These are phyloP conservation scores for Pipistrellus nathusii DNA, from an alignment of 2,797 vertebrate genomes.

Conservation along the genomic window DNA sequence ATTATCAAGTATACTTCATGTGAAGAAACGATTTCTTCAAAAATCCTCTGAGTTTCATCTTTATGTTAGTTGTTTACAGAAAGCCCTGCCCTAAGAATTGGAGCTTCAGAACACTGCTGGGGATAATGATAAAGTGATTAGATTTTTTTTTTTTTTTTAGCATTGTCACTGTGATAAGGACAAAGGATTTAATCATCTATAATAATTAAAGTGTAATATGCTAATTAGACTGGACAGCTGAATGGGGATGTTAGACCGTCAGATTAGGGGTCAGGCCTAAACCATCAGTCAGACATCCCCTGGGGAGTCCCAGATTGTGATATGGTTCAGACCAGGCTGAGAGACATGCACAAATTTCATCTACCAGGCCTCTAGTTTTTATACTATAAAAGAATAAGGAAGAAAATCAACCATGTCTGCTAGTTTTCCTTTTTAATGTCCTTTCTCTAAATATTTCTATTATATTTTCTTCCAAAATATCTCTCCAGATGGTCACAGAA, in stretches of 20 bases:
- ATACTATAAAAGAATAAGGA: conserved; percentile 43
- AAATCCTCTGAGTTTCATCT: conserved; percentile 61
- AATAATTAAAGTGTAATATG: too few species aligned
- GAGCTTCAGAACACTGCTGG: conserved; percentile 10
- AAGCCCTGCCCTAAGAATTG: conserved; percentile 50
- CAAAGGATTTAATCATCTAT: conserved; percentile 18
- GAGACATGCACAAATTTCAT: too few species aligned
- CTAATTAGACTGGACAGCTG: too few species aligned
- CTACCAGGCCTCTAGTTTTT: neutral
- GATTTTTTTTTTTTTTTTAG: conserved; percentile 15
- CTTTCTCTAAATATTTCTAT: conserved; percentile 53
- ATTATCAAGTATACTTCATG: conserved; percentile 76
- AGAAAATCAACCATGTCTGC: conserved; percentile 59
- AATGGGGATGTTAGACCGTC: too few species aligned
- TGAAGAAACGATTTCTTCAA: conserved; percentile 74
- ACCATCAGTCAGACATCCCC: too few species aligned
- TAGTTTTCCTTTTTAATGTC: conserved; percentile 69
- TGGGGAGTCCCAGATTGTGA: too few species aligned
- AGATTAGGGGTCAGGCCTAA: too few species aligned
- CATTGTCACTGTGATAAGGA: conserved; percentile 58
- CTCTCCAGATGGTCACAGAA: conserved; percentile 68
- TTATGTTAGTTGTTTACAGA: conserved; percentile 58
- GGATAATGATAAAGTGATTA: conserved; percentile 67
- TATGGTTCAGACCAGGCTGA: too few species aligned
- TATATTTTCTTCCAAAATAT: conserved; percentile 49